These are phyloP conservation scores for Anableps anableps DNA, from an alignment of 2,797 vertebrate species.

Conservation along the genomic window DNA sequence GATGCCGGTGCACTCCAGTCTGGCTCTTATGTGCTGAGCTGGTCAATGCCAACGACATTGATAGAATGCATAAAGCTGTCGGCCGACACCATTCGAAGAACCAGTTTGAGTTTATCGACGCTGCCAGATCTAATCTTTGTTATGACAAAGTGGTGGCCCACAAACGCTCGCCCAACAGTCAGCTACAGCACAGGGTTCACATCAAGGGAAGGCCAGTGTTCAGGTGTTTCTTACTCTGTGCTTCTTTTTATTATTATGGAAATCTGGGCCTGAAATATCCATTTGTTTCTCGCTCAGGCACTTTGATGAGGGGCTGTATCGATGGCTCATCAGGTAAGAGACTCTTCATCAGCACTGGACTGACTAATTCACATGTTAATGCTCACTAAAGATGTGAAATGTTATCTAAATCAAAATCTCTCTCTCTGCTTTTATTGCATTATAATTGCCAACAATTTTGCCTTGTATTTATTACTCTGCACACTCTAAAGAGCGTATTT, in stretches of 20 bases:
- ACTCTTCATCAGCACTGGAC: constrained; percentile 46
- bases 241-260: constrained; percentile 59
- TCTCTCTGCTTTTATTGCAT: constrained; percentile 20
- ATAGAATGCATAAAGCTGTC: constrained; percentile 75
- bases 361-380: constrained; percentile 65
- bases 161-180: constrained; percentile 16
- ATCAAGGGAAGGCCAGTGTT: constrained; percentile 32
- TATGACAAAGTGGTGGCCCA: constrained; percentile 33
- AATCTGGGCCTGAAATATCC: constrained; percentile 58
- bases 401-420: constrained; percentile 34
- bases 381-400: constrained; percentile 43
- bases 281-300: constrained; percentile 81
- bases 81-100: constrained; percentile 46
- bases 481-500: constrained; percentile 50
- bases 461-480: constrained; percentile 13
- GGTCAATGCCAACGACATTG: constrained; percentile 60
- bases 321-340: constrained; percentile 96
- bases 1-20: constrained; percentile 58
- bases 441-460: constrained; percentile 10
- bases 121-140: constrained; percentile 51
- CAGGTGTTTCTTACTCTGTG: constrained; percentile 59
- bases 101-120: constrained; percentile 52
- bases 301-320: constrained; percentile 96
- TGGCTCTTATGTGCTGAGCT: constrained; percentile 61
- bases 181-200: constrained; percentile 13